Conservation (phyloP, 2,888 invertebrate species). For the Nomada goodeniana region DNA sequence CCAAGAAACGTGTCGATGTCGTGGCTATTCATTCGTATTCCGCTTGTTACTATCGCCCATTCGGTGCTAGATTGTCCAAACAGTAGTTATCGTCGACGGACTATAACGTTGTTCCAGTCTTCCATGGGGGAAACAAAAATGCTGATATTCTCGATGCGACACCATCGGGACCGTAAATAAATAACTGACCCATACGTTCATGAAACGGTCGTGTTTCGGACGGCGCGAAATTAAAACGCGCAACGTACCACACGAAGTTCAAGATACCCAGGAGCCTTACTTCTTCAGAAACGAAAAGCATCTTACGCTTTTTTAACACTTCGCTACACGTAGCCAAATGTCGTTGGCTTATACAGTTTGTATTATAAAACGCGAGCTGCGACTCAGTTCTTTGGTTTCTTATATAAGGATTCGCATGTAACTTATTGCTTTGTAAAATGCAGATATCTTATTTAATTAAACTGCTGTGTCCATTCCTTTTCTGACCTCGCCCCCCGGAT, state of each 20-base stretch:
- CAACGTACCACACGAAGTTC: conserved; percentile 17
- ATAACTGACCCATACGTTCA: conserved; percentile 15
- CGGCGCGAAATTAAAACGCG: neutral
- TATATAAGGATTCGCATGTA: conserved; percentile 78
- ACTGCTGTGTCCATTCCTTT: conserved; percentile 10
- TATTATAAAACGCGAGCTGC: conserved; percentile 59
- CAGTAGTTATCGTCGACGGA: conserved; percentile 46
- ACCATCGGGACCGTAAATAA: neutral
- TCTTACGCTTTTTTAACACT: conserved; percentile 49
- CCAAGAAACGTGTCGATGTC: conserved; percentile 60
- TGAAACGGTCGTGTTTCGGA: conserved; percentile 10
- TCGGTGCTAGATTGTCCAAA: conserved; percentile 62
- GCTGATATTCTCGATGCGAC: conserved; percentile 35
- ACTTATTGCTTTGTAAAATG: conserved; percentile 85
- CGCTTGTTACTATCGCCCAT: conserved; percentile 46
- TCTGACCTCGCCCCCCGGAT: neutral
- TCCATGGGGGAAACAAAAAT: conserved; percentile 53
- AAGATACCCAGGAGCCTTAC: conserved; percentile 36
- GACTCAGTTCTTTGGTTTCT: conserved; percentile 68
- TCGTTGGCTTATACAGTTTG: conserved; percentile 50
- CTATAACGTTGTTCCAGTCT: conserved; percentile 67
- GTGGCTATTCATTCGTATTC: conserved; percentile 55
- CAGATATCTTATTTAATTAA: conserved; percentile 84
- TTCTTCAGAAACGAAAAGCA: conserved; percentile 40
- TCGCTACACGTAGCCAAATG: conserved; percentile 35